These are phyloP conservation scores for Nephila pilipes DNA, from an alignment of 1,140 invertebrate genomes.

Conservation along the genomic window DNA sequence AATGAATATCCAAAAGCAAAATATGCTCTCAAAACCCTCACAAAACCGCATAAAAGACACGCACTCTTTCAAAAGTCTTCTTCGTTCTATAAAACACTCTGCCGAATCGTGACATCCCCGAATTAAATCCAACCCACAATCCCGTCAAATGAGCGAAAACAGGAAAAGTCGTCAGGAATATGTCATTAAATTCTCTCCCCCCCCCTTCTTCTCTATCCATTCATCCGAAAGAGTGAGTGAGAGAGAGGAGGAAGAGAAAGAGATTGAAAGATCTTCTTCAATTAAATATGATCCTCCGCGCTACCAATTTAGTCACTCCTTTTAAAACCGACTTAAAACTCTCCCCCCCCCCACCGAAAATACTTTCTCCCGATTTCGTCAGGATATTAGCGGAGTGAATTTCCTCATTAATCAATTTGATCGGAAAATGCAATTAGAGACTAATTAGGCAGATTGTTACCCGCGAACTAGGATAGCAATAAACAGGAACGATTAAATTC, in stretches of 20 bases:
- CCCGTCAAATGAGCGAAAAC: neutral
- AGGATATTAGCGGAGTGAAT: slow-evolving; percentile 52
- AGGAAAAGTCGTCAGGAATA: slow-evolving; percentile 34
- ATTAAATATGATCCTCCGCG: slow-evolving; percentile 64
- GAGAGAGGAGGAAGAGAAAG: neutral
- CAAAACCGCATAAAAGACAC: neutral
- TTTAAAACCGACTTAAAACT: slow-evolving; percentile 58
- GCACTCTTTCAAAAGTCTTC: neutral
- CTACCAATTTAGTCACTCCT: slow-evolving; percentile 5
- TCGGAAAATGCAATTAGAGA: slow-evolving; percentile 69
- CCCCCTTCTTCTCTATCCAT: neutral
- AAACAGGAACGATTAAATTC: slow-evolving; percentile 48
- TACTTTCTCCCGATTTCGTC: slow-evolving; percentile 13
- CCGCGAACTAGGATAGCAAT: slow-evolving; percentile 20
- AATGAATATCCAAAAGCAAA: no score
- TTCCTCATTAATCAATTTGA: slow-evolving; percentile 66
- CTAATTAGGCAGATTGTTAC: slow-evolving; percentile 68
- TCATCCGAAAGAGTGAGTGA: no score
- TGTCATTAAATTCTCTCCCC: neutral
- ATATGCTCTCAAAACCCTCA: neutral
- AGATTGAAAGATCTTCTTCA: slow-evolving; percentile 63
- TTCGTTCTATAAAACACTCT: neutral
- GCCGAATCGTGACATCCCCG: neutral
- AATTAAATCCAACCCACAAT: neutral
- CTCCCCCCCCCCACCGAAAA: neutral